Evolutionary conservation across 2,888 invertebrate genomes (phyloP), one percentile per base, ranked within the genome.

Genomic region (Pyralis farinalis): DNA sequence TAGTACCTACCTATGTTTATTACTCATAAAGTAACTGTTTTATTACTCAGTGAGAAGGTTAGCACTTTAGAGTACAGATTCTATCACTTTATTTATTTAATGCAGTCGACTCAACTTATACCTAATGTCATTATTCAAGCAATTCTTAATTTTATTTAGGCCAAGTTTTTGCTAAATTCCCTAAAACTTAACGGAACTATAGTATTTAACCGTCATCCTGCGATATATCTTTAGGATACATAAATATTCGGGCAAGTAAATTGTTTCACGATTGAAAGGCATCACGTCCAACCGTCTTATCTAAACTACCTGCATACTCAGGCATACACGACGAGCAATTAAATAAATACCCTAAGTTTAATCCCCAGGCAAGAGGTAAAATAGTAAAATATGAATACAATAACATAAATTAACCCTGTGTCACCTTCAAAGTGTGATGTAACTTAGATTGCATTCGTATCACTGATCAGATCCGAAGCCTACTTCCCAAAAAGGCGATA

Each of bases 331-430:
- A 49, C 43, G 49, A 55, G 59, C 49, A 63, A 74, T 71, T 73
- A 76, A 75, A 74, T 71, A 66, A 69, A 54, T 51, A 25, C 1
- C 3, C 16, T 16, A 25, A 25, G 7, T 8, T 25, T 8, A 8
- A 25, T 57, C 45, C 49, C 27, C 29, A 37, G 36, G 29, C 49
- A 46, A 47, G 48, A 44, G 56, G 51, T 58, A 54, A 59, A 59
- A 43, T 47, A 52, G 52, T 59, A 68, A 66, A 53, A 47, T 41
- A 25, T 16, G 48, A 49, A 47, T 47, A 59, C 68, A 63, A 52
- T 3, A 47, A 54, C 62, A 63, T 75, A 82, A 78, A 33, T 69
- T 52, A 82, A 82, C 82, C 82, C 82, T 82, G 82, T 81, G 58
- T 66, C 49, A 71, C 71, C 73, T 39, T 73, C 61, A 60, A 34